These are phyloP conservation scores for Cercopithecus mona DNA, from an alignment of 2,113 vertebrate species.

Conservation along the genomic window DNA sequence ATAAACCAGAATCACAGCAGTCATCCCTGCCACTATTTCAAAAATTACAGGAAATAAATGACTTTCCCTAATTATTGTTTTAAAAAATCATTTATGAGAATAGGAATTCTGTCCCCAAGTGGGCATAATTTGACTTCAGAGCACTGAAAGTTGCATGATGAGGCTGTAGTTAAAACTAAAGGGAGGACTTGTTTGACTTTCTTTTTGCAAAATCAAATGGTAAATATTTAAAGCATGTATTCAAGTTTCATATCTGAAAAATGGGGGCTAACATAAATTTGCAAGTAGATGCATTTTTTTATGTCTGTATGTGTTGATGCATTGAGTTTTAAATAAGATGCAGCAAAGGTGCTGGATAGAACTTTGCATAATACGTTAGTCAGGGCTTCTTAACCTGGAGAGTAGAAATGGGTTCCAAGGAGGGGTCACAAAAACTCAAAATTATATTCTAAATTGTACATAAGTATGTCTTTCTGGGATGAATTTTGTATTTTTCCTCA, in stretches of 20 bases:
- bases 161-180: background rate
- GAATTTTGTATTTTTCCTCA: background rate
- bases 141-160: background rate
- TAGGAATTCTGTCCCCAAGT: background rate
- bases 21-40: background rate
- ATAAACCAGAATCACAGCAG: slow-evolving; percentile 2
- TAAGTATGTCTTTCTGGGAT: background rate
- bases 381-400: background rate
- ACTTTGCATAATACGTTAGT: background rate
- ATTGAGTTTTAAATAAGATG: background rate
- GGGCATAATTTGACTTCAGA: background rate
- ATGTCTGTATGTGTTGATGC: background rate
- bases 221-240: background rate
- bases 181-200: background rate
- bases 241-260: background rate
- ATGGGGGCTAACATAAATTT: background rate
- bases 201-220: background rate
- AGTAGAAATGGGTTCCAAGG: background rate
- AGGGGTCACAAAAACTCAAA: background rate
- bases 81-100: background rate
- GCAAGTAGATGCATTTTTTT: background rate
- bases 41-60: slow-evolving; percentile 46
- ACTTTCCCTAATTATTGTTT: background rate
- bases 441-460: background rate
- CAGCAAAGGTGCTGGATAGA: background rate